A percentile compares a stretch with the other conserved stretches of the same genome.
Conservation (phyloP, 2,113 vertebrate species). For the Opisthocomus hoazin region DNA sequence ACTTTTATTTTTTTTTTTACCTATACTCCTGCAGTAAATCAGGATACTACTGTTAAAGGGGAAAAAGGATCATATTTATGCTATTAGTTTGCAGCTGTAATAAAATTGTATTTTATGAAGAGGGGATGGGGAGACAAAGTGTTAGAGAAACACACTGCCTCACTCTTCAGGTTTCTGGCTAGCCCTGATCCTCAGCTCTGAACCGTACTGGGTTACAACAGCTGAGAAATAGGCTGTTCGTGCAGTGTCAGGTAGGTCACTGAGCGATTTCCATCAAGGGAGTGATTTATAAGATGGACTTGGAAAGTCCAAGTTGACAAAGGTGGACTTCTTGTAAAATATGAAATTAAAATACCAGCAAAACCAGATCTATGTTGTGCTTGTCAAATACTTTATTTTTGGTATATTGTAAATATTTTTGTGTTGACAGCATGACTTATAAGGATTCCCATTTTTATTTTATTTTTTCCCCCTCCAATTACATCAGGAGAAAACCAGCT, state of each 20-base stretch:
- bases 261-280: not conserved
- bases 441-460: not conserved
- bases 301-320: not conserved
- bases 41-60: not conserved
- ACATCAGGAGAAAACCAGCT: not conserved
- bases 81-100: not conserved
- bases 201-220: not conserved
- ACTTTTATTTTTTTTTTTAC: not conserved
- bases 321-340: not conserved
- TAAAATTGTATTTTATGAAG: not conserved
- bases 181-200: not conserved
- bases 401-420: not conserved
- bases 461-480: rapidly evolving
- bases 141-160: not conserved
- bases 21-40: not conserved
- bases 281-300: not conserved
- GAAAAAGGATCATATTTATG: not conserved
- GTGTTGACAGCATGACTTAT: not conserved
- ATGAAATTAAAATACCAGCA: not conserved
- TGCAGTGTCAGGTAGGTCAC: not conserved
- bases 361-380: not conserved
- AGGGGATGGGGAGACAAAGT: not conserved
- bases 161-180: not conserved
- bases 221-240: not conserved
- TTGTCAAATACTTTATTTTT: not conserved